These are phyloP conservation scores for Formica exsecta DNA, from an alignment of 1,140 invertebrate species.

Conservation along the genomic window DNA sequence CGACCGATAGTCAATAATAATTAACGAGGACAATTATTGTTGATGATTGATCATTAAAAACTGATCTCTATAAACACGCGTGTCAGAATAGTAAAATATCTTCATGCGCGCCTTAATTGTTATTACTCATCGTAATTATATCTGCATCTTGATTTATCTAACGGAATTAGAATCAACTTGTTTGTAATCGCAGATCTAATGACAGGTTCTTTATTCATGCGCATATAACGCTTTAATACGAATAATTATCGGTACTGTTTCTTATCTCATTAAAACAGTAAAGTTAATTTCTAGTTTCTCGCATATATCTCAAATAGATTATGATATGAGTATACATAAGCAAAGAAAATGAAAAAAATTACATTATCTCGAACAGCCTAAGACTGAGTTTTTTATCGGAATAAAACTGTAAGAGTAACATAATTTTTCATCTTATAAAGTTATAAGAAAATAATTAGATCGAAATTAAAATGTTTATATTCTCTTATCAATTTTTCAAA, in stretches of 20 bases:
- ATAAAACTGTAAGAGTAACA: too few relatives aligned
- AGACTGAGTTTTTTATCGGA: too few relatives aligned
- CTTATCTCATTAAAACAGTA: slow-evolving; percentile 14
- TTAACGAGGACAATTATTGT: neutral
- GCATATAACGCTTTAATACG: neutral
- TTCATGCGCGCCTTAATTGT: neutral
- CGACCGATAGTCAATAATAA: neutral
- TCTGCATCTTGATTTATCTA: neutral
- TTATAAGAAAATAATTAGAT: too few relatives aligned
- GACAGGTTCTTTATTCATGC: neutral
- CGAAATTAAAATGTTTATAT: too few relatives aligned
- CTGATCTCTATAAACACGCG: neutral
- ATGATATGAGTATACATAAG: neutral
- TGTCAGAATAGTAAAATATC: too few relatives aligned
- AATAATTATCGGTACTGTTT: slow-evolving; percentile 4
- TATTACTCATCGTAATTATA: neutral
- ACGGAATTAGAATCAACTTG: neutral
- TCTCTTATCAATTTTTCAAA: too few relatives aligned
- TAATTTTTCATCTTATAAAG: too few relatives aligned
- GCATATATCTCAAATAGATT: neutral
- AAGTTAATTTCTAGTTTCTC: slow-evolving; percentile 9
- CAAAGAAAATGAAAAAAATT: neutral
- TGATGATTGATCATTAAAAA: neutral
- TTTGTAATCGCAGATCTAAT: neutral
- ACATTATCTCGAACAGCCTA: too few relatives aligned